phyloP scores from a whole-genome alignment of 35 echinoderm and acorn worm species.

The Nesometra sesokonis region DNA sequence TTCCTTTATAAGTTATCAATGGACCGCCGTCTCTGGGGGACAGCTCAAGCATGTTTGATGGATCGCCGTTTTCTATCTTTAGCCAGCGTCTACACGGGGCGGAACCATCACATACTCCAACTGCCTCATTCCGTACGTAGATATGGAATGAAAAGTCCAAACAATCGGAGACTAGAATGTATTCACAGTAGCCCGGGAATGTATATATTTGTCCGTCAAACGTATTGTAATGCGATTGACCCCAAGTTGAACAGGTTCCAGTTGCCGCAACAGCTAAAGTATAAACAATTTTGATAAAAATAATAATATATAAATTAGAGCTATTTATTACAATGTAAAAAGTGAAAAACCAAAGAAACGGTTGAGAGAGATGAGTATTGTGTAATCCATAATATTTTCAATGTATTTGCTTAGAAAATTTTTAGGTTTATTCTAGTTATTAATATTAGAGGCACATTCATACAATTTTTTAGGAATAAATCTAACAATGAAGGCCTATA shows the following conservation, averaged over 20 bases:
- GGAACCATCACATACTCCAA: background rate
- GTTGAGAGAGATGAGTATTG: too few species aligned
- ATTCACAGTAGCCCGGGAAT: constrained; percentile 51
- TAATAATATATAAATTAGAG: too few species aligned
- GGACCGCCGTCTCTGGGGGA: constrained; percentile 13
- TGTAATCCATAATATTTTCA: too few species aligned
- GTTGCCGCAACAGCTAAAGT: constrained; percentile 2
- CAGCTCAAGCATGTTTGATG: background rate
- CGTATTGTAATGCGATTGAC: constrained; percentile 65
- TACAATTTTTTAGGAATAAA: too few species aligned
- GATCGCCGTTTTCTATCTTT: constrained; percentile 39
- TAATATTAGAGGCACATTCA: too few species aligned
- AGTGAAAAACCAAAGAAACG: too few species aligned
- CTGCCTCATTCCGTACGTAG: constrained; percentile 43
- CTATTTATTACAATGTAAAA: too few species aligned
- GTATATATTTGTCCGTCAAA: constrained; percentile 64
- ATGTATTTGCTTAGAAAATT: too few species aligned
- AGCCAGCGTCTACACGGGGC: constrained; percentile 30
- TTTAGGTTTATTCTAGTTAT: too few species aligned
- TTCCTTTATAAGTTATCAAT: background rate
- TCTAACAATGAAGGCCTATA: too few species aligned
- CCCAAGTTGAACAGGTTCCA: constrained; percentile 49
- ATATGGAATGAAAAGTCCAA: constrained; percentile 35
- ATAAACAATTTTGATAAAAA: too few species aligned
- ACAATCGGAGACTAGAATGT: constrained; percentile 38